Base-by-base conservation (phyloP, 2,888 invertebrate species). In the Gymnosoma rotundatum region DNA sequence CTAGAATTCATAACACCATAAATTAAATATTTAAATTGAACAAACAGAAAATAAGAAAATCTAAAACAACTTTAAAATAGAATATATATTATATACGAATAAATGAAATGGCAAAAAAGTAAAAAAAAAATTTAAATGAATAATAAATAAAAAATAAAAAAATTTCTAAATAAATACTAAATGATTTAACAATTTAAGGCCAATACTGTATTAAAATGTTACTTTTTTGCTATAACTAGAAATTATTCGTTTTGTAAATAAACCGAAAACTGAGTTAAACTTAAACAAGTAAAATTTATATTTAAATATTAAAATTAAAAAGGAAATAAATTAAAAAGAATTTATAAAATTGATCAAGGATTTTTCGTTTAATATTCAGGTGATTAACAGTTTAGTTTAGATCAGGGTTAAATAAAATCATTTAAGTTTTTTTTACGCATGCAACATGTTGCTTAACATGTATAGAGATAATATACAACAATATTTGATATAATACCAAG, bases 21-120 rank as follows among this genome's bases (percentile, higher is more conserved):
- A 78, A 84, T 84, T 84, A 74, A 81, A 81, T 78, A 81, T 84
- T 84, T 61, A 84, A 81, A 84, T 78, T 74, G 60, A 78, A 83
- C 72, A 79, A 87, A 80, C 63, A 83, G 67, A 86, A 84, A 87
- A 87, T 83, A 87, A 75, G 63, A 56, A 45, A 63, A 73, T 64
- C 25, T 60, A 74, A 74, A 85, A 36, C 64, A 61, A 70, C 38
- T 38, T 38, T 0, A 25, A n/a, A 64, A 63, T 3, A 70, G 63
- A 48, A 48, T 50, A 32, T 56, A 54, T 78, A 74, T 74, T 78
- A 70, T 72, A 79, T 25, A 78, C 38, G 63, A 63, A 16, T 32
- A 70, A 70, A 61, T 54, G 16, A 38, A 76, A 78, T 45, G 25
- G 58, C 18, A 52, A 63, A 78, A 63, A 67, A 25, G 14, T 42